Base-by-base conservation (phyloP, 1,140 invertebrate genomes). In the Pinna nobilis region DNA sequence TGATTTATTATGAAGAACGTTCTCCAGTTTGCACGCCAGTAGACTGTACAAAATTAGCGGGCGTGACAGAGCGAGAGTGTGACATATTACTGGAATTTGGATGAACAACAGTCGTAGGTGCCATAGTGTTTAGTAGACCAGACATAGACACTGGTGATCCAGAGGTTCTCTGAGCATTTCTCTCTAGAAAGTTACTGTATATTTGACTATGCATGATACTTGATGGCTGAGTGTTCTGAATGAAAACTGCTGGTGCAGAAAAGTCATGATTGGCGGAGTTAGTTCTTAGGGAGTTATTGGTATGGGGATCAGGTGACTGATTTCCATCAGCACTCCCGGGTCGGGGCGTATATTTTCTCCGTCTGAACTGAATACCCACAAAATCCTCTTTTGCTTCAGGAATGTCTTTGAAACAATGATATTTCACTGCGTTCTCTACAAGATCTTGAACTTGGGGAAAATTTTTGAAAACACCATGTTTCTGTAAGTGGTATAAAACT, bases 381-480 rank as follows among this genome's bases (percentile, higher is more conserved):
- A 87, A 87, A 6, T 87, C 85, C 15, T 78, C 75, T 59, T 77
- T 78, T 0, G 85, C 84, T 51, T 87, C 85, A 0, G 85, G 80
- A n/a, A 86, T 66, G 59, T 87, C 85, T 53, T 83, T 84, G 63
- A 86, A 87, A 73, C 83, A 84, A 49, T 87, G 85, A 70, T 82
- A 87, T 47, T 77, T 78, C 1, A 87, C 77, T 35, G 85, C 85
- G 49, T 78, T 77, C 53, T 84, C 77, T 23, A 87, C 79, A 13
- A 84, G 79, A 23, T 78, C 82, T 68, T 85, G 84, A 4, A 87
- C 81, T 49, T 76, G 76, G 0, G 85, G 85, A 76, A 87, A 87
- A 68, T 87, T 87, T 74, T 83, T 83, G 74, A 87, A 87, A 60
- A 82, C 82, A 57, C 80, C 79, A 61, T 85, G 84, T 68, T 84